phyloP scores from a whole-genome alignment of 2,113 vertebrate genomes.

The Lepisosteus osseus region DNA sequence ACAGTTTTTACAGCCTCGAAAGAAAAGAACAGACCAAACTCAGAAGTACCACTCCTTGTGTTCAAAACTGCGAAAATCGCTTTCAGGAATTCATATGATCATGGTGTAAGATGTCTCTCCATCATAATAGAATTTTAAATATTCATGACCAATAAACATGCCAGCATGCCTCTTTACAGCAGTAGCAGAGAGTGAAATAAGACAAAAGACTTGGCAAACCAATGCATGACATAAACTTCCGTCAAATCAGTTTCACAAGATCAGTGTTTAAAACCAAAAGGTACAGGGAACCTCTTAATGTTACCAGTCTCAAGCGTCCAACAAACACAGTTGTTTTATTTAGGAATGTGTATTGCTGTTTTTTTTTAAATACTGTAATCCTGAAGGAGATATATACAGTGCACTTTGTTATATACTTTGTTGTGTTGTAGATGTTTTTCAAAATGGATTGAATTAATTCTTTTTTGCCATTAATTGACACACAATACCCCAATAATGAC shows the following conservation, averaged over 20 bases:
- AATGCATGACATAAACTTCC: constrained; percentile 17
- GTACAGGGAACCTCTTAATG: constrained; percentile 19
- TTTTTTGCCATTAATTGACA: no score
- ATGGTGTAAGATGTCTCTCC: constrained; percentile 43
- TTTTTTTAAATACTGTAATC: constrained; percentile 13
- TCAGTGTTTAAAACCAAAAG: constrained; percentile 11
- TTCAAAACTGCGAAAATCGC: constrained; percentile 22
- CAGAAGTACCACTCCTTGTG: no score
- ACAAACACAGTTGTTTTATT: constrained; percentile 13
- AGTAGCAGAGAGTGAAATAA: constrained; percentile 39
- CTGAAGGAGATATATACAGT: constrained; percentile 4
- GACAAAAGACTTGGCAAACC: constrained; percentile 35
- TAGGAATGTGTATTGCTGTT: constrained; percentile 1
- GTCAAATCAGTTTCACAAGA: constrained; percentile 17
- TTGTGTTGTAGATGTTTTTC: no score
- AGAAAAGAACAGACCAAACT: no score
- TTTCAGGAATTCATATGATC: constrained; percentile 38
- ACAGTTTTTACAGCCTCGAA: no score
- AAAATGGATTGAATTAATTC: no score
- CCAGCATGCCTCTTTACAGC: constrained; percentile 24
- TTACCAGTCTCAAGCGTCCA: constrained; percentile 1
- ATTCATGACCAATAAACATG: constrained; percentile 52
- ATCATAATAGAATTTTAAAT: constrained; percentile 47
- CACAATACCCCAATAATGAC: no score
- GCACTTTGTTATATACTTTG: background rate